Conservation (phyloP, 2,113 vertebrate genomes). For the Rattus rattus region DNA sequence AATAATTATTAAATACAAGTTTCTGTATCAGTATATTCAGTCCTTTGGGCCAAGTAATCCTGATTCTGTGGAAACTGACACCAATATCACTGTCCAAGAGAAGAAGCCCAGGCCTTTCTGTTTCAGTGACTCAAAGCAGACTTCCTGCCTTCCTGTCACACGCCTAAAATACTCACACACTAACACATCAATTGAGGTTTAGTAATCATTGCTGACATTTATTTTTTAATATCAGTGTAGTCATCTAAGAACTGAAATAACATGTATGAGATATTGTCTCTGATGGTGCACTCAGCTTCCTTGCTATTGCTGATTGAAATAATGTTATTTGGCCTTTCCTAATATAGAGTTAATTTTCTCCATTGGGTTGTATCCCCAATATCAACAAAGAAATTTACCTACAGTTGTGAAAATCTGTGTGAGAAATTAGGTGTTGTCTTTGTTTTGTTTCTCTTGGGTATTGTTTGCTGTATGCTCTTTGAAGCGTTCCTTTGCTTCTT, state of each 20-base stretch:
- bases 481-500: too few species aligned
- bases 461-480: background rate
- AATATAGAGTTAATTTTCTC: background rate
- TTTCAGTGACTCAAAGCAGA: background rate
- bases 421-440: background rate
- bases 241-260: background rate
- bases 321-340: background rate
- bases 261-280: background rate
- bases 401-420: background rate
- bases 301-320: background rate
- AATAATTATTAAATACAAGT: background rate
- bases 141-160: background rate
- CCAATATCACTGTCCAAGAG: background rate
- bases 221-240: background rate
- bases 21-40: background rate
- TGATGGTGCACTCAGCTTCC: background rate
- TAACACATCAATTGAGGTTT: background rate
- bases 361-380: background rate
- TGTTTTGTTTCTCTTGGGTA: background rate
- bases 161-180: background rate
- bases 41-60: background rate
- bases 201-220: background rate
- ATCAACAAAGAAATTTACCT: background rate
- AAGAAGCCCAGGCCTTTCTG: background rate
- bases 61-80: background rate